These are phyloP conservation scores for Coecobrya sp. DNA, from an alignment of 2,888 invertebrate genomes.

Conservation along the genomic window DNA sequence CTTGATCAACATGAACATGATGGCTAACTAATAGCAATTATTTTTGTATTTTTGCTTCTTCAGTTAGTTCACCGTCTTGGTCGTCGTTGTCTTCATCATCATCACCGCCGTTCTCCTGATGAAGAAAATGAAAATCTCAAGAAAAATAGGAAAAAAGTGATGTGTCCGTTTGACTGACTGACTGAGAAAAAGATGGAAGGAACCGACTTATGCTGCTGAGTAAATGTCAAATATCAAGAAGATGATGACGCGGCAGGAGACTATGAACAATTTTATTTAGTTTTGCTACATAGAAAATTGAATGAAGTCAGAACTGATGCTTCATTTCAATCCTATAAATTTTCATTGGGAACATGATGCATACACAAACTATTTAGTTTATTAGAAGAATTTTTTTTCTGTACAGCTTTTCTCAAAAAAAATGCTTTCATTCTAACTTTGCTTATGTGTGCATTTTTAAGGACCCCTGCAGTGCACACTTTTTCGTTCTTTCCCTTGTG, in stretches of 20 bases:
- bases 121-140: conserved; percentile 71
- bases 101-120: neutral
- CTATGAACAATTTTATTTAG: conserved; percentile 36
- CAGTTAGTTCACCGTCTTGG: conserved; percentile 55
- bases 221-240: conserved; percentile 71
- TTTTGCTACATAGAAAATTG: conserved; percentile 43
- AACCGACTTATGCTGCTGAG: neutral
- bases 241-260: conserved; percentile 80
- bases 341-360: conserved; percentile 15
- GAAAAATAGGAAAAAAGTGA: conserved; percentile 50
- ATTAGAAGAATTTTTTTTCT: conserved; percentile 13
- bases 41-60: conserved; percentile 77
- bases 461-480: conserved; percentile 68
- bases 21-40: conserved; percentile 79
- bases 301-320: conserved; percentile 60
- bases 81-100: conserved; percentile 16
- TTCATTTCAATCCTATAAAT: conserved; percentile 67
- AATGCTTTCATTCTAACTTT: conserved; percentile 47
- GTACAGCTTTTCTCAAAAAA: neutral
- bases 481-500: conserved; percentile 39
- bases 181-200: neutral
- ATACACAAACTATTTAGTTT: neutral
- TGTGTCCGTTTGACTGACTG: conserved; percentile 46
- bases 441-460: conserved; percentile 31
- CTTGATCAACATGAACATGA: conserved; percentile 65